phyloP scores from a whole-genome alignment of 1,140 invertebrate species.

The Paraescarpia echinospica region DNA sequence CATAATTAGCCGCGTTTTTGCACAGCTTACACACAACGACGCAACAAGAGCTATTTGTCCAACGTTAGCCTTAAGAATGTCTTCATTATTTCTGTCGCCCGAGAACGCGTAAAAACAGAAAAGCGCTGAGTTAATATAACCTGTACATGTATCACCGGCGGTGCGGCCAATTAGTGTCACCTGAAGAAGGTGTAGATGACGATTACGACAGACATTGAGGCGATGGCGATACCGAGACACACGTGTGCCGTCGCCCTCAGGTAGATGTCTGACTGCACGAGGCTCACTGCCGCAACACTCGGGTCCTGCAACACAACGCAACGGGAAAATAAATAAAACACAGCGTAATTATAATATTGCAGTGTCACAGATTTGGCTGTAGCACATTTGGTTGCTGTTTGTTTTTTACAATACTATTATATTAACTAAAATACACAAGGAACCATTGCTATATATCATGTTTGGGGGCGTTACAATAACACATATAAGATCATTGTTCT shows the following conservation, averaged over 20 bases:
- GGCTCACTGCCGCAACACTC: not conserved
- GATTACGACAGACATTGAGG: not conserved
- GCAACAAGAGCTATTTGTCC: not conserved
- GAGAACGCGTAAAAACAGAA: not conserved
- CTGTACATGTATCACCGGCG: not conserved
- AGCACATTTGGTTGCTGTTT: no score
- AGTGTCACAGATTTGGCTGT: no score
- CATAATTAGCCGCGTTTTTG: no score
- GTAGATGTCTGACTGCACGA: constrained; percentile 10
- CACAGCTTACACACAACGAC: no score
- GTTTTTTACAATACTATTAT: no score
- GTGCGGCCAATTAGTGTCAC: not conserved
- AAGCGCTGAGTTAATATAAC: not conserved
- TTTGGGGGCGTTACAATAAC: not conserved
- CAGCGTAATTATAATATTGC: no score
- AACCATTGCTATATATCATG: no score
- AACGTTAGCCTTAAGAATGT: not conserved
- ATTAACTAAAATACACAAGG: no score
- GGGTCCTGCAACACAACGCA: constrained; percentile 7
- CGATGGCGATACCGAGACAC: constrained; percentile 18
- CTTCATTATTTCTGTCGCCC: not conserved
- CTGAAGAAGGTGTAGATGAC: constrained; percentile 18
- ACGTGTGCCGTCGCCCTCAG: not conserved
- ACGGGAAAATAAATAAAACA: no score
- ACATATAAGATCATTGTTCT: not conserved